Evolutionary conservation across 2,888 invertebrate genomes (phyloP), one percentile per base, ranked within the genome.

Genomic region (Noctuana brunneofusca): DNA sequence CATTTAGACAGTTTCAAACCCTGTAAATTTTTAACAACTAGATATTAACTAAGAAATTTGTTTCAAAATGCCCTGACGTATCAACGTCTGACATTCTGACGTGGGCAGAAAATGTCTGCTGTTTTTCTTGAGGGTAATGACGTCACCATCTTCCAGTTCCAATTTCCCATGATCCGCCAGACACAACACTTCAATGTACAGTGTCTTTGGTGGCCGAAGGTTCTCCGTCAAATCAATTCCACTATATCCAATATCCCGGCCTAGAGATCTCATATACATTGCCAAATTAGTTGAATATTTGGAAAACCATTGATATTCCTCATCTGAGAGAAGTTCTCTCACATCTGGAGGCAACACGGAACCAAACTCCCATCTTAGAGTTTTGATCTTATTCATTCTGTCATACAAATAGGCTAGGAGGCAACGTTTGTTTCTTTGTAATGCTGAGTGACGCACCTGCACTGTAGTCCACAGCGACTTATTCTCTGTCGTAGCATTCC

Each of bases 361-460:
- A 0, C 99, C 99, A 80, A 98, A 97, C 76, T 98, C 97, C 99
- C 99, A 99, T 52, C 99, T 93, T 83, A 98, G 93, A n/a, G 96
- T 94, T 71, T 96, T 94, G 20, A 99, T 94, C 75, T 95, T 94
- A 69, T 93, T 93, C 80, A 98, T 91, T 68, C 99, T 92, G 74
- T 96, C 96, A 80, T 96, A 96, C 57, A 97, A 89, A 75, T 97
- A 97, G 0, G 96, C 94, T 0, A 98, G 87, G 0, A 99, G 90
- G 78, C 98, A 99, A 35, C 99, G 93, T 78, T 97, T 96, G 79
- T 98, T 97, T 46, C 98, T 93, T 81, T 97, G 96, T 16, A 98
- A 83, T 0, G 96, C 97, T 35, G 95, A 94, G 82, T 98, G 98
- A 12, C 98, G 92, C 49, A 97, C 94, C 81, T 96, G 95, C 0